Evolutionary conservation across 2,113 vertebrate species (phyloP).

Genomic region (Ictidomys tridecemlineatus): DNA sequence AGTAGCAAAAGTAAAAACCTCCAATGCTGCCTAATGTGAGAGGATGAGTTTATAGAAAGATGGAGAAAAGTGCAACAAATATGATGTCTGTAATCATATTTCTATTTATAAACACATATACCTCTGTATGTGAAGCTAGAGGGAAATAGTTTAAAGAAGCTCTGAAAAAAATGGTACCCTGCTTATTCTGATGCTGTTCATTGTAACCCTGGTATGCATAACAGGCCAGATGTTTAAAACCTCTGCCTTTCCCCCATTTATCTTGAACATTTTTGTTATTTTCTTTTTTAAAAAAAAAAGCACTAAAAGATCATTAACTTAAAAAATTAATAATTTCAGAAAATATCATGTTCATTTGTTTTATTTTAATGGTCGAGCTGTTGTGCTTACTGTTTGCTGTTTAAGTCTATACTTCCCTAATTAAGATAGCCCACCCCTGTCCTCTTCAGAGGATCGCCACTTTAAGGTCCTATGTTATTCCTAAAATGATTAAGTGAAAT

Average conservation of each 20-base stretch:
- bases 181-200: background rate
- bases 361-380: background rate
- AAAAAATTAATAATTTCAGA: conserved; percentile 17
- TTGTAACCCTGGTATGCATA: background rate
- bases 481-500: background rate
- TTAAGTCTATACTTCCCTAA: background rate
- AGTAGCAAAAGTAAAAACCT: conserved; percentile 13
- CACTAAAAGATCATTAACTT: background rate
- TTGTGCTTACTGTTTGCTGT: background rate
- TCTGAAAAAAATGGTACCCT: background rate
- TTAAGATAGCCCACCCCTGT: too few species aligned
- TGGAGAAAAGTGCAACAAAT: background rate
- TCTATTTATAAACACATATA: too few species aligned
- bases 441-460: background rate
- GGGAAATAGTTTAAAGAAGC: background rate
- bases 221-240: background rate
- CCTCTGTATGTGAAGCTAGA: background rate
- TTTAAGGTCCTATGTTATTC: background rate
- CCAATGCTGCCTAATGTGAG: background rate
- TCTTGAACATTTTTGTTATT: background rate
- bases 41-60: background rate
- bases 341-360: background rate
- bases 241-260: background rate
- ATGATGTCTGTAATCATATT: too few species aligned
- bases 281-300: background rate